A percentile compares a stretch with the other conserved stretches of the same genome.
Evolutionary conservation across 2,888 invertebrate species (phyloP).

Genomic region (Petrophora chlorosata): DNA sequence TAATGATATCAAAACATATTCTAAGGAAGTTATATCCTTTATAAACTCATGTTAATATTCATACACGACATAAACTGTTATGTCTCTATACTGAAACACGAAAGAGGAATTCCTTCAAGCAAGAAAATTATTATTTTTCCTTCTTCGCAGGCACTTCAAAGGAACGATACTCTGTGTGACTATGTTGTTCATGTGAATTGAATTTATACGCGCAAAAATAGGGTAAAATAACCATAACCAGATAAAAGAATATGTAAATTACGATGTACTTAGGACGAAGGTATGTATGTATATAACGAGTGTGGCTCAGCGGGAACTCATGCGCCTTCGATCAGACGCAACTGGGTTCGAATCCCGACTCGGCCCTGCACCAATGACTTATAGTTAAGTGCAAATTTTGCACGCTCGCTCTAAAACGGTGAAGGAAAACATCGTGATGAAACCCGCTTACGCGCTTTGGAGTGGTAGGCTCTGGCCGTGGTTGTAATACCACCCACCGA

Average conservation of each 20-base stretch:
- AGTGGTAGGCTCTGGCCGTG: too few relatives aligned
- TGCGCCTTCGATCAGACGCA: too few relatives aligned
- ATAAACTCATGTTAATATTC: conserved; percentile 18
- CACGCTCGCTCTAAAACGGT: too few relatives aligned
- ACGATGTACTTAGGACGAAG: background rate
- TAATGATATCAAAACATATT: conserved; percentile 7
- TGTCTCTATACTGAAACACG: conserved; percentile 12
- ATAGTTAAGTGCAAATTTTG: too few relatives aligned
- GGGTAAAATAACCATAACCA: conserved; percentile 17
- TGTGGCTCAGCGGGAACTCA: too few relatives aligned
- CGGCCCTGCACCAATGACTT: too few relatives aligned
- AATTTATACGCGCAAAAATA: conserved; percentile 27
- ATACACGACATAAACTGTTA: conserved; percentile 18
- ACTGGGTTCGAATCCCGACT: too few relatives aligned
- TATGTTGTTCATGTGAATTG: conserved; percentile 29
- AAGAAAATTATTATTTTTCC: conserved; percentile 28
- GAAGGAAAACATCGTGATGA: too few relatives aligned
- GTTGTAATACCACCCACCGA: too few relatives aligned
- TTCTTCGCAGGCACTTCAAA: conserved; percentile 28
- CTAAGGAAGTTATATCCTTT: conserved; percentile 13
- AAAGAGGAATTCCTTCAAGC: conserved; percentile 8
- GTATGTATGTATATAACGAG: background rate
- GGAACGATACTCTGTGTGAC: conserved; percentile 17
- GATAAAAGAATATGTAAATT: conserved; percentile 18
- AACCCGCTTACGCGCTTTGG: too few relatives aligned